Conservation (phyloP, 1,140 invertebrate genomes). For the Nephotettix cincticeps region DNA sequence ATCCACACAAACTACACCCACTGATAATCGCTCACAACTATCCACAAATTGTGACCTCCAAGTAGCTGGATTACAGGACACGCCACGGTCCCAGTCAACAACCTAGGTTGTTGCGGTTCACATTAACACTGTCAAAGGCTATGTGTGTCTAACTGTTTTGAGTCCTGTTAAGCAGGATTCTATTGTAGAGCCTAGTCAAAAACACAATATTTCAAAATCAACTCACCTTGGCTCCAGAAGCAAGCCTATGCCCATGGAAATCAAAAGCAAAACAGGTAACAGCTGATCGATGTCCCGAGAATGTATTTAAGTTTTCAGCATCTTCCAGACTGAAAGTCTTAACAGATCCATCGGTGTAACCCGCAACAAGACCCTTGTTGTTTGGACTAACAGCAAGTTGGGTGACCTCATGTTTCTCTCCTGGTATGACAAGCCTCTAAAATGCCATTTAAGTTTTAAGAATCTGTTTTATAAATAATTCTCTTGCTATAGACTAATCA, state of each 20-base stretch:
- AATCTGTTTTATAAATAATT: not conserved
- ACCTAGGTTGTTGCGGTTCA: too few relatives aligned
- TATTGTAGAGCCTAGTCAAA: too few relatives aligned
- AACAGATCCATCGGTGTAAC: conserved; percentile 87
- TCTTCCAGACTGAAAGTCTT: conserved; percentile 74
- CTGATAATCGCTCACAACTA: too few relatives aligned
- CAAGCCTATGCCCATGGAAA: conserved; percentile 72
- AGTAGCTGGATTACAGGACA: too few relatives aligned
- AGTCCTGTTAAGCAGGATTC: too few relatives aligned
- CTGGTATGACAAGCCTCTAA: conserved; percentile 68
- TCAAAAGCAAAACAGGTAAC: conserved; percentile 85
- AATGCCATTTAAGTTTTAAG: not conserved
- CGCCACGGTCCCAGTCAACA: too few relatives aligned
- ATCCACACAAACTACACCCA: too few relatives aligned
- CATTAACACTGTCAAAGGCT: too few relatives aligned
- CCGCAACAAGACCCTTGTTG: conserved; percentile 79
- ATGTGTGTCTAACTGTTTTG: too few relatives aligned
- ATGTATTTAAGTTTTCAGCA: conserved; percentile 71
- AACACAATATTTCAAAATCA: conserved; percentile 21
- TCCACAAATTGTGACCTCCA: too few relatives aligned
- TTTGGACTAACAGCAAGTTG: conserved; percentile 68
- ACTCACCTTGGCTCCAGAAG: conserved; percentile 80
- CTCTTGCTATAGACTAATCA: not conserved
- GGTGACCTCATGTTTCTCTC: conserved; percentile 77
- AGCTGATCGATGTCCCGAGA: conserved; percentile 86